Base-by-base conservation (phyloP, 2,888 invertebrate species). In the Ennomos fuscantarius region DNA sequence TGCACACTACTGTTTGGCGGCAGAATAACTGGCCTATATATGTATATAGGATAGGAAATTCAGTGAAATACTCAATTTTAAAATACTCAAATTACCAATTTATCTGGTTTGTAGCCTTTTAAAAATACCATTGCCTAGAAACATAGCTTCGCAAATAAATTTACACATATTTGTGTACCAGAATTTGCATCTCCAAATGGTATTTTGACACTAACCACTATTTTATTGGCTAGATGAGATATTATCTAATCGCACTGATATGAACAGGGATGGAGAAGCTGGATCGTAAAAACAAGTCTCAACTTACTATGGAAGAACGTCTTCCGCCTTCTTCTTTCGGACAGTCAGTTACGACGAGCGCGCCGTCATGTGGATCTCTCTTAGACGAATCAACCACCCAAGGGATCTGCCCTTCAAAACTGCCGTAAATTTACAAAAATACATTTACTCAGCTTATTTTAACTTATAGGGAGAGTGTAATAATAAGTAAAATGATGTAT, bases 231-330 rank as follows among this genome's bases (percentile, higher is more conserved):
- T 34, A 41, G 42, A 32, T n/a, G 33, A 58, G n/a, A 11, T 9
- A 44, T 44, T 62, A 73, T 45, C 76, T 78, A 87, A 87, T 86
- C 71, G 63, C 62, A 86, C 84, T 86, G 84, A 87, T 87, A 81
- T 78, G 69, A 66, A 74, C 90, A 91, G 91, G 91, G 65, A 54
- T 91, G 82, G 88, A 84, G 84, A 89, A 89, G 62, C 82, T 85
- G 52, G 84, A 85, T 75, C 80, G 41, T 84, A 83, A 81, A 89
- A 89, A 76, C 88, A 87, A 57, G 68, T 3, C 24, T 24, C 24
- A 24, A 24, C 84, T 0, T 78, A 86, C 2, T 87, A 89, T 5
- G 86, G 73, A 11, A 79, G 90, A 36, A 92, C 92, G 0, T 89
- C 89, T 0, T 88, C 90, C 35, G 90, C 92, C 12, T 84, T 89